Conservation (phyloP, 2,113 vertebrate genomes). For the Scortum barcoo region DNA sequence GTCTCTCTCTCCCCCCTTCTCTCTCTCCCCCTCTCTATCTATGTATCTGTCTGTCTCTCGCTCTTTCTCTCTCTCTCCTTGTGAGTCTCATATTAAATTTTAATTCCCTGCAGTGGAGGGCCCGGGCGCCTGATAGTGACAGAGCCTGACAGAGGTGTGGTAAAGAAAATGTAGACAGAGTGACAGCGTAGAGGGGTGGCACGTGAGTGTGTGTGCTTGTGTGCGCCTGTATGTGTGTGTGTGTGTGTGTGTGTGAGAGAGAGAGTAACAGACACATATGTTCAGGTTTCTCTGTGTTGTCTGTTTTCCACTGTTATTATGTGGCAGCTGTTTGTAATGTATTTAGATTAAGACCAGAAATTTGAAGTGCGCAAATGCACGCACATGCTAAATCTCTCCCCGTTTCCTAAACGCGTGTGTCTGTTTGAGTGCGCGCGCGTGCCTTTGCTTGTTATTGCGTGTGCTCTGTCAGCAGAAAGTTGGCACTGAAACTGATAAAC, state of each 20-base stretch:
- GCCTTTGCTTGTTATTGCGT: slow-evolving; percentile 51
- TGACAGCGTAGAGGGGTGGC: slow-evolving; percentile 43
- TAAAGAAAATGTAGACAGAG: slow-evolving; percentile 54
- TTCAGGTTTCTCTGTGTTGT: slow-evolving; percentile 17
- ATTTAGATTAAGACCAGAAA: slow-evolving; percentile 52
- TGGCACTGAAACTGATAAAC: slow-evolving; percentile 76
- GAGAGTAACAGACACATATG: slow-evolving; percentile 28
- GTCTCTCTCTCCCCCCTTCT: background rate
- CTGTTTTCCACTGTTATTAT: slow-evolving; percentile 12
- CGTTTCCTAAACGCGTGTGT: background rate
- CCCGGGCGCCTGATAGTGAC: slow-evolving; percentile 63
- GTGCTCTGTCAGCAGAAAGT: slow-evolving; percentile 76
- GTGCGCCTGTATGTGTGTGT: slow-evolving; percentile 9
- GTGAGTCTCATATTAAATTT: slow-evolving; percentile 66
- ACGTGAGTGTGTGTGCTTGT: background rate
- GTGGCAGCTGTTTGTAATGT: slow-evolving; percentile 52
- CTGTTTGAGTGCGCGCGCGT: background rate
- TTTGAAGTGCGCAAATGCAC: slow-evolving; percentile 29
- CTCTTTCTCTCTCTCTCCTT: background rate
- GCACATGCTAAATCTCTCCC: slow-evolving; percentile 30
- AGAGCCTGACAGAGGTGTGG: slow-evolving; percentile 59
- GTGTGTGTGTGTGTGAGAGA: background rate
- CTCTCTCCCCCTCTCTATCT: background rate
- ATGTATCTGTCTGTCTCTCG: background rate
- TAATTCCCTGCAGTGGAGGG: slow-evolving; percentile 68